These are phyloP conservation scores for Muscidifurax raptorellus DNA, from an alignment of 1,140 invertebrate genomes.

Conservation along the genomic window DNA sequence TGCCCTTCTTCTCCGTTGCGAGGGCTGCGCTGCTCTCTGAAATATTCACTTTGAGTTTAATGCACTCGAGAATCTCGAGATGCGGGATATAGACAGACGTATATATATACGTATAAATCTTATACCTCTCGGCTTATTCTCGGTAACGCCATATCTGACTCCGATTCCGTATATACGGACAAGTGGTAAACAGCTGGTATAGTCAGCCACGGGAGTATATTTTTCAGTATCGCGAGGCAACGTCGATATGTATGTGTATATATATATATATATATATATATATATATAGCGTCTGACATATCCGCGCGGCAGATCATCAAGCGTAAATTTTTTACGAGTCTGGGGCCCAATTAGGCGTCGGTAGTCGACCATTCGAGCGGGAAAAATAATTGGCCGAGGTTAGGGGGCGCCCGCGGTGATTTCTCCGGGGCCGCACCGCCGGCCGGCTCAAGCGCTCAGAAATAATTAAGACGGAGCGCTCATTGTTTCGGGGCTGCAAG, in stretches of 20 bases:
- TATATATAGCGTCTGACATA: no score
- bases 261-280: no score
- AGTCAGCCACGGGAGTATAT: not conserved
- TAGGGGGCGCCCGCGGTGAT: slow-evolving; percentile 13
- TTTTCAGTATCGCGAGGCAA: not conserved
- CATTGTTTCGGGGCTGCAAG: slow-evolving; percentile 22
- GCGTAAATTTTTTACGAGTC: slow-evolving; percentile 42
- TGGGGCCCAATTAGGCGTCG: slow-evolving; percentile 33
- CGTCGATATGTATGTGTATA: no score
- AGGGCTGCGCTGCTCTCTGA: not conserved
- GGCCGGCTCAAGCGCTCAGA: slow-evolving; percentile 11
- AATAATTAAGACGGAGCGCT: slow-evolving; percentile 43
- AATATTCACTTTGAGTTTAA: not conserved
- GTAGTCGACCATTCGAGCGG: not conserved
- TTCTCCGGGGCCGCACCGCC: not conserved
- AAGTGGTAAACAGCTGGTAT: not conserved
- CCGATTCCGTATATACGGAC: no score
- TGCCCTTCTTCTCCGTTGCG: no score
- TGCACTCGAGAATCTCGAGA: not conserved
- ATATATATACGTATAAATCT: no score
- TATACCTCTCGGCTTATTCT: no score
- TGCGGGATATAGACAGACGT: no score
- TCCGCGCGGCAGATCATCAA: no score
- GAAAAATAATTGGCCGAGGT: slow-evolving; percentile 44
- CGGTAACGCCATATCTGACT: no score